Conservation (phyloP, 2,797 vertebrate genomes). For the Lateolabrax maculatus region DNA sequence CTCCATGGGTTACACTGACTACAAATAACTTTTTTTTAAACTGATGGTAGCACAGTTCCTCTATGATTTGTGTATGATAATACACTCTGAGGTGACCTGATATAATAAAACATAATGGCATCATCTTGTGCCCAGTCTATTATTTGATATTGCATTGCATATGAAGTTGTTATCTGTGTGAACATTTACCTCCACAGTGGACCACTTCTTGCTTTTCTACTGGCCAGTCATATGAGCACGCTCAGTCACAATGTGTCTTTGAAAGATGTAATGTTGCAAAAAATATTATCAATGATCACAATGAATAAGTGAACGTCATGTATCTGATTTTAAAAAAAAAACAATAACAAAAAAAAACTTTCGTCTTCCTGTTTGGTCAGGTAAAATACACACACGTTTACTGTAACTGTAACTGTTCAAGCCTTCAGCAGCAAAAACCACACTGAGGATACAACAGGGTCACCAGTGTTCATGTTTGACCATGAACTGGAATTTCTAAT, state of each 20-base stretch:
- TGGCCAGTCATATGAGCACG: conserved; percentile 28
- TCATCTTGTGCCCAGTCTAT: conserved; percentile 2
- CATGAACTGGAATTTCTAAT: conserved; percentile 73
- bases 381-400: conserved; percentile 37
- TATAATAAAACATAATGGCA: neutral
- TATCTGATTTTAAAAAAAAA: neutral
- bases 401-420: conserved; percentile 38
- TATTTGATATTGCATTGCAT: conserved; percentile 2
- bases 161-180: conserved; percentile 16
- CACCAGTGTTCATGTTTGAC: conserved; percentile 70
- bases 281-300: neutral
- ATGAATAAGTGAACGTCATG: conserved; percentile 12
- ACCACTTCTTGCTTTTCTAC: conserved; percentile 48
- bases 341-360: neutral
- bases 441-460: conserved; percentile 72
- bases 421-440: conserved; percentile 59
- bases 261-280: conserved; percentile 21
- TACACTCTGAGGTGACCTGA: neutral
- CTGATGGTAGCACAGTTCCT: too few relatives aligned
- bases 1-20: too few relatives aligned
- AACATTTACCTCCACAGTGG: conserved; percentile 41
- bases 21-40: neutral
- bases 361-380: conserved; percentile 70
- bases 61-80: too few relatives aligned
- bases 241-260: conserved; percentile 54